Percentiles rank a stretch among this genome's conserved stretches.
Conservation (phyloP, 2,113 vertebrate genomes). For the Merops nubicus region DNA sequence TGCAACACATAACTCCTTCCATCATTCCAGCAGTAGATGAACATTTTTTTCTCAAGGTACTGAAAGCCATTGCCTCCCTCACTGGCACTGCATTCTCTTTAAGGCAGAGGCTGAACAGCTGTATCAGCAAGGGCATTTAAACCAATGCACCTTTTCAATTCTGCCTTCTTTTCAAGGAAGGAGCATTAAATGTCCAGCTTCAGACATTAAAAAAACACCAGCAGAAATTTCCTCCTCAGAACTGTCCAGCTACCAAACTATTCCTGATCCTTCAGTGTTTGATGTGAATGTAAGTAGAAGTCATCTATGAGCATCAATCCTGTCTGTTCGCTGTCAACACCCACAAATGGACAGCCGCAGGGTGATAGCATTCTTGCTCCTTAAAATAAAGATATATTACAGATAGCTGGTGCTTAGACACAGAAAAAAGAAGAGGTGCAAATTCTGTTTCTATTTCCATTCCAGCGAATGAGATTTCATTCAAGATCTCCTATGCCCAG, state of each 20-base stretch:
- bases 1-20: neutral
- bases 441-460: neutral
- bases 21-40: neutral
- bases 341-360: neutral
- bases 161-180: neutral
- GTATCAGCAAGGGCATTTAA: neutral
- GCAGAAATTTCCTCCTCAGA: neutral
- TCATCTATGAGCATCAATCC: neutral
- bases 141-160: neutral
- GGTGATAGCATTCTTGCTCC: neutral
- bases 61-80: neutral
- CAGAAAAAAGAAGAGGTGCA: neutral
- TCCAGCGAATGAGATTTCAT: conserved; percentile 61
- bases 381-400: neutral
- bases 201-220: neutral
- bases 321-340: neutral
- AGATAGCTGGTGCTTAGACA: neutral
- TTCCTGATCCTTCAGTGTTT: neutral
- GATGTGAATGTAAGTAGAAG: neutral
- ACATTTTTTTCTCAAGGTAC: neutral
- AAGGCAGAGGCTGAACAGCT: neutral
- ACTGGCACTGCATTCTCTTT: neutral
- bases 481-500: conserved; percentile 62
- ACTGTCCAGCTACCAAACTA: neutral
- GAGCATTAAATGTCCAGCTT: neutral